phyloP scores from a whole-genome alignment of 2,888 invertebrate genomes.

The Fabriciana adippe region DNA sequence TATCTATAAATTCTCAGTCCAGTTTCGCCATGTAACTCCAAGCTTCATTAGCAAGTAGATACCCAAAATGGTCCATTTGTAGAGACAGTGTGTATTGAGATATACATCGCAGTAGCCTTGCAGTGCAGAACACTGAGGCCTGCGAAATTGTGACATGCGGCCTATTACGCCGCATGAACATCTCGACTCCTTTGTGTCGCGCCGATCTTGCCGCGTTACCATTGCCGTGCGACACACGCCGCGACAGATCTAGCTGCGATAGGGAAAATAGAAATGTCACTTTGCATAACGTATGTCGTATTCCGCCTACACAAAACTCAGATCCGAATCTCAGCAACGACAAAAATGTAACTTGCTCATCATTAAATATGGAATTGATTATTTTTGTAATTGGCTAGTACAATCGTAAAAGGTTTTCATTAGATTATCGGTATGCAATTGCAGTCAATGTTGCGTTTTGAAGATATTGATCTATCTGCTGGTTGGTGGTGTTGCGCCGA shows the following conservation, averaged over 20 bases:
- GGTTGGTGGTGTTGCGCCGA: conserved; percentile 64
- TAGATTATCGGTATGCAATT: conserved; percentile 73
- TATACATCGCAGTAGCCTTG: conserved; percentile 75
- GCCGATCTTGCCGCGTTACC: conserved; percentile 71
- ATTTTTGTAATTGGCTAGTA: conserved; percentile 47
- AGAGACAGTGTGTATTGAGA: conserved; percentile 70
- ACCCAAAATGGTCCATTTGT: conserved; percentile 80
- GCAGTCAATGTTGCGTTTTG: conserved; percentile 61
- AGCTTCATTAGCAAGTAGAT: conserved; percentile 80
- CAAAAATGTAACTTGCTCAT: conserved; percentile 32
- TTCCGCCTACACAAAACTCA: conserved; percentile 53
- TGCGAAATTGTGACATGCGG: conserved; percentile 71
- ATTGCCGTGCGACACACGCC: conserved; percentile 66
- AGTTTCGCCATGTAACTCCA: conserved; percentile 67
- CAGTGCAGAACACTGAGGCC: conserved; percentile 56
- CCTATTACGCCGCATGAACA: conserved; percentile 74
- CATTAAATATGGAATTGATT: conserved; percentile 33
- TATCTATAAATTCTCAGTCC: conserved; percentile 71
- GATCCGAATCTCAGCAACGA: conserved; percentile 38
- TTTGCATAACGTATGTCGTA: conserved; percentile 70
- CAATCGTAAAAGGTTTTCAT: conserved; percentile 61
- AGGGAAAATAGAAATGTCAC: conserved; percentile 79
- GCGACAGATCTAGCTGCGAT: conserved; percentile 76
- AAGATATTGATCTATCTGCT: conserved; percentile 65
- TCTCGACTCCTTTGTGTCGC: conserved; percentile 77